Conservation (phyloP, 2,797 vertebrate genomes). For the Phoebastria nigripes region DNA sequence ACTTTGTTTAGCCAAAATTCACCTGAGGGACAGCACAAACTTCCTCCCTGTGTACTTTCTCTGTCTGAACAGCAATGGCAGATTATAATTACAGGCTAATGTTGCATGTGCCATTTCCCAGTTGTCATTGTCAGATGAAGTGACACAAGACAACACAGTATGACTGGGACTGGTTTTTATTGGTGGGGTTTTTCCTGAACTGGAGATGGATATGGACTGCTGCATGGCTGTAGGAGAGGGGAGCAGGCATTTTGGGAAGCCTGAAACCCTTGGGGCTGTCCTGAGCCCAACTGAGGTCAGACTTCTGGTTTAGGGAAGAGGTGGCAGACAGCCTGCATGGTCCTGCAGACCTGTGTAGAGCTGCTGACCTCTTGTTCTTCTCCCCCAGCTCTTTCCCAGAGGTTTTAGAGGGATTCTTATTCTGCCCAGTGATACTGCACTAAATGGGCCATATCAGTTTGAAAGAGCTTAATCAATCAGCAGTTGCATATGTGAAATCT, state of each 20-base stretch:
- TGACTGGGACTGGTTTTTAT: not conserved
- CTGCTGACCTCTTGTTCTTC: not conserved
- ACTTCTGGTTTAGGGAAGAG: not conserved
- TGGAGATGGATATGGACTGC: not conserved
- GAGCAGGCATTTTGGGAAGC: not conserved
- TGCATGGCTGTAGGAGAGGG: not conserved
- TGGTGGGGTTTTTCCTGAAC: not conserved
- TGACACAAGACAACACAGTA: not conserved
- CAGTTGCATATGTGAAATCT: not conserved
- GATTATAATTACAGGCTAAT: not conserved
- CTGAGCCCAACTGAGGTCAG: not conserved
- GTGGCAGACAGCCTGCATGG: not conserved
- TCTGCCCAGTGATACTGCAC: not conserved
- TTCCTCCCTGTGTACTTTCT: not conserved
- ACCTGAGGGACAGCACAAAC: not conserved
- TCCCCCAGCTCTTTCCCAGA: not conserved
- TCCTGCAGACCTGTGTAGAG: not conserved
- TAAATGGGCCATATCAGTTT: not conserved
- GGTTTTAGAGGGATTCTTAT: not conserved
- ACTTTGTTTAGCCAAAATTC: not conserved
- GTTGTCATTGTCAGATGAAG: not conserved
- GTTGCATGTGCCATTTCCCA: rapidly evolving
- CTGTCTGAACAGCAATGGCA: not conserved
- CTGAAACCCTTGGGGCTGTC: not conserved
- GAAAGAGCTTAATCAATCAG: conserved; percentile 14